Percentiles rank a stretch among this genome's conserved stretches.
Conservation (phyloP, 1,140 invertebrate genomes). For the Neelides sp. region DNA sequence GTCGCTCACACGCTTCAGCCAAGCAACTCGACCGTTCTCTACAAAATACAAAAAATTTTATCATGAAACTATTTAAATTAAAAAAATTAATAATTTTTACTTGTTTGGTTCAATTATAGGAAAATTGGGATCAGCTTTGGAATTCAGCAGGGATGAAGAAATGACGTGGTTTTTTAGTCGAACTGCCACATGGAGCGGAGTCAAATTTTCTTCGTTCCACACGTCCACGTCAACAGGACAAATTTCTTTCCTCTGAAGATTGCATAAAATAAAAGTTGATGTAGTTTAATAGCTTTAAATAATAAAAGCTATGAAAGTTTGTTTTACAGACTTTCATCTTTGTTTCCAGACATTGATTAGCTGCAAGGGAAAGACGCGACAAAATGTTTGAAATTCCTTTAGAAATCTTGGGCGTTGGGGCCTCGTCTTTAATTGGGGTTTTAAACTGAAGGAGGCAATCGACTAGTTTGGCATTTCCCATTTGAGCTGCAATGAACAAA, state of each 20-base stretch:
- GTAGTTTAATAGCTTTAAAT: background rate
- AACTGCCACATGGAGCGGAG: slow-evolving; percentile 63
- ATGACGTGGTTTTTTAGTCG: slow-evolving; percentile 62
- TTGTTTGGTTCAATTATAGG: slow-evolving; percentile 22
- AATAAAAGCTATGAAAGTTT: background rate
- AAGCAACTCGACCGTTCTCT: slow-evolving; percentile 34
- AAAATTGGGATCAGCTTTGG: slow-evolving; percentile 41
- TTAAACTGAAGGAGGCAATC: slow-evolving; percentile 56
- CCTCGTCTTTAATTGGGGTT: slow-evolving; percentile 33
- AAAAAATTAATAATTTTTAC: background rate
- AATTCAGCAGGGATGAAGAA: slow-evolving; percentile 53
- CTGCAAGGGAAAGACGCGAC: slow-evolving; percentile 47
- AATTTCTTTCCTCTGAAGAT: slow-evolving; percentile 41
- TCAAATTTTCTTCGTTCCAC: slow-evolving; percentile 63
- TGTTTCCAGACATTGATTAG: slow-evolving; percentile 23
- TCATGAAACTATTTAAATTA: background rate
- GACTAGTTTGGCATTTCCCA: slow-evolving; percentile 68
- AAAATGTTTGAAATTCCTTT: slow-evolving; percentile 76
- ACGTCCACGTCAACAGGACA: slow-evolving; percentile 60
- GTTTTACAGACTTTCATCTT: background rate
- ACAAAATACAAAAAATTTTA: background rate
- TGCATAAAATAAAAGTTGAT: background rate
- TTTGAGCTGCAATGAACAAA: slow-evolving; percentile 70
- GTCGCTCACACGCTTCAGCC: slow-evolving; percentile 57
- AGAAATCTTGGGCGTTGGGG: slow-evolving; percentile 60